Percentiles rank a stretch among this genome's conserved stretches.
phyloP scores from a whole-genome alignment of 2,888 invertebrate genomes.

The Dorcus parallelipipedus region DNA sequence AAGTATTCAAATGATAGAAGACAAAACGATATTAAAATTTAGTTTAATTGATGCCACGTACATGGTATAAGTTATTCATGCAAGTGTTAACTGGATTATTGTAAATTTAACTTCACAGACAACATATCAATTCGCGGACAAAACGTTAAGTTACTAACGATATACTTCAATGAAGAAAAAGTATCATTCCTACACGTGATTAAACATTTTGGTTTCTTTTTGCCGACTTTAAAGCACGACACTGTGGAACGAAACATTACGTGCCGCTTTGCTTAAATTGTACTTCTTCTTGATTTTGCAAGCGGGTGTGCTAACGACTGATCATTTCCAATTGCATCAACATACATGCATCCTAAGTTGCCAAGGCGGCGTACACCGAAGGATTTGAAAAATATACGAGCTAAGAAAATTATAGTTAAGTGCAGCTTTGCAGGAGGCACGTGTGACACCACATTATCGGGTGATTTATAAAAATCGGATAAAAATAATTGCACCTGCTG shows the following conservation, averaged over 20 bases:
- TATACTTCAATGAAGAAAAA: too few species aligned
- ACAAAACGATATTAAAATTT: too few species aligned
- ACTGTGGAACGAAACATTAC: conserved; percentile 27
- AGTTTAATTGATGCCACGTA: too few species aligned
- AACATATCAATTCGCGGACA: too few species aligned
- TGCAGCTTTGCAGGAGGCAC: conserved; percentile 6
- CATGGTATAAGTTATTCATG: too few species aligned
- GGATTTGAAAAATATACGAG: conserved; percentile 10
- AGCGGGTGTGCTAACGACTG: conserved; percentile 29
- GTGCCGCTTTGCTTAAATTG: conserved; percentile 27
- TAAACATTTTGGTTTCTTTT: too few species aligned
- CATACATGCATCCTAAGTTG: conserved; percentile 2
- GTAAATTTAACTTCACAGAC: too few species aligned
- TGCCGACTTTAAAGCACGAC: not conserved
- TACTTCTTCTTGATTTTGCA: conserved; percentile 21
- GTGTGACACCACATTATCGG: conserved; percentile 6
- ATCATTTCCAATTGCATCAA: conserved; percentile 25
- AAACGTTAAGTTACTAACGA: too few species aligned
- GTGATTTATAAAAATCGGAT: conserved; percentile 10
- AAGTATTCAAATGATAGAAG: too few species aligned
- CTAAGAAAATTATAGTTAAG: conserved; percentile 12
- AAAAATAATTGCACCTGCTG: conserved; percentile 12
- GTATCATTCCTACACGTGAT: too few species aligned
- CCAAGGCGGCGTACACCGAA: not conserved
- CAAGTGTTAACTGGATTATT: too few species aligned